These are phyloP conservation scores for Amyelois transitella DNA, from an alignment of 1,140 invertebrate species.

Conservation along the genomic window DNA sequence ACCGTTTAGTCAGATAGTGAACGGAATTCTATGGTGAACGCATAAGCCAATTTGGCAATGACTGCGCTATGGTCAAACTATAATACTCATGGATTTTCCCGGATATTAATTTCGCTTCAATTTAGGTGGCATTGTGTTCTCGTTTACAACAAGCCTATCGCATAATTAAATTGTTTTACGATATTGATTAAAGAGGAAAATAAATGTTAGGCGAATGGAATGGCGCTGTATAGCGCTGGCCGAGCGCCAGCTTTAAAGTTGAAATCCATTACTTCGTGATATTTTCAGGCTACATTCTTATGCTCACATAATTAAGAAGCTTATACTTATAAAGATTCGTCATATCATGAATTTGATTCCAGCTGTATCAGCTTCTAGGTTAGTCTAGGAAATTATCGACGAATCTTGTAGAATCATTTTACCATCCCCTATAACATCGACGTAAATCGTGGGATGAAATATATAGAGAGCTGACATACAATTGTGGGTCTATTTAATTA, in stretches of 20 bases:
- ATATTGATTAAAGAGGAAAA: constrained; percentile 6
- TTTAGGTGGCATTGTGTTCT: not conserved
- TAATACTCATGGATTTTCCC: not conserved
- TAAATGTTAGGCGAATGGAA: not conserved
- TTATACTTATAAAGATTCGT: too few relatives aligned
- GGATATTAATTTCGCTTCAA: not conserved
- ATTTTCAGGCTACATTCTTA: not conserved
- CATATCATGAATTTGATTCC: too few relatives aligned
- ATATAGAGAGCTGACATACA: too few relatives aligned
- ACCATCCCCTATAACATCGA: too few relatives aligned
- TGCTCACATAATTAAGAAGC: too few relatives aligned
- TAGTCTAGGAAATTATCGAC: too few relatives aligned
- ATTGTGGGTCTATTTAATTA: too few relatives aligned
- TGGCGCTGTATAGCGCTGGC: not conserved
- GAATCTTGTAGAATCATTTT: too few relatives aligned
- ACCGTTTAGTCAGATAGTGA: not conserved
- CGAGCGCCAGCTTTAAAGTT: not conserved
- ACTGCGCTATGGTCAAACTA: not conserved
- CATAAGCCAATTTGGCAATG: not conserved
- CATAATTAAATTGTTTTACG: constrained; percentile 2
- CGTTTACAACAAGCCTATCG: not conserved
- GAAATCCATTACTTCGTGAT: not conserved
- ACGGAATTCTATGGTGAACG: not conserved
- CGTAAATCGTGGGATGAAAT: too few relatives aligned
- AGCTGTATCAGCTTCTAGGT: too few relatives aligned